These are phyloP conservation scores for Albula glossodonta DNA, from an alignment of 2,113 vertebrate genomes.

Conservation along the genomic window DNA sequence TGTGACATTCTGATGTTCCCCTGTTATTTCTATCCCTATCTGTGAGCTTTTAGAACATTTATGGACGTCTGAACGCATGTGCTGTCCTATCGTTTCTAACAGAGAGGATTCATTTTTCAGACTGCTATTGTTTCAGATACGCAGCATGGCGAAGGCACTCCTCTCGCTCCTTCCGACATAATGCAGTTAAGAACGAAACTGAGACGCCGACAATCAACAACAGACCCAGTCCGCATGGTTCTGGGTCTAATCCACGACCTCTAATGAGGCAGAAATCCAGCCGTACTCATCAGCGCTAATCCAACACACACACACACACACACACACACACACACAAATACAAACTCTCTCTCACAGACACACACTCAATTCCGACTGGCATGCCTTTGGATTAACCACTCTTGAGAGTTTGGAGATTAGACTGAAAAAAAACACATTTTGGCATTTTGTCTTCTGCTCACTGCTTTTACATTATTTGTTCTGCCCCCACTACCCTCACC, in stretches of 20 bases:
- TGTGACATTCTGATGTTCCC: conserved; percentile 24
- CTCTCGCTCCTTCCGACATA: conserved; percentile 20
- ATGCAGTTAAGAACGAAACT: neutral
- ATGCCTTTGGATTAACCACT: conserved; percentile 36
- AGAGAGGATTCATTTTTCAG: conserved; percentile 36
- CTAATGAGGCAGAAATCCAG: conserved; percentile 48
- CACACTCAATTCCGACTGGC: conserved; percentile 1
- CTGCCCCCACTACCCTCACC: neutral
- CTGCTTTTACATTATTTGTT: conserved; percentile 20
- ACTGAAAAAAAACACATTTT: conserved; percentile 27
- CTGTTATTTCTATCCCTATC: conserved; percentile 25
- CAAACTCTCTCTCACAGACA: conserved; percentile 26
- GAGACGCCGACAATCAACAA: conserved; percentile 33
- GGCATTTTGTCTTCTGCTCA: conserved; percentile 32
- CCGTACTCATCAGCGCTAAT: conserved; percentile 41
- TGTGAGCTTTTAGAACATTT: conserved; percentile 65
- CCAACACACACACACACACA: conserved; percentile 34
- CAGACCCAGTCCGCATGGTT: conserved; percentile 20
- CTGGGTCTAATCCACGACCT: conserved; percentile 42
- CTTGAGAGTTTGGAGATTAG: conserved; percentile 43
- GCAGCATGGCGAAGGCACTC: conserved; percentile 34
- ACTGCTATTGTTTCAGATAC: conserved; percentile 16
- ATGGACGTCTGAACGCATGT: conserved; percentile 35
- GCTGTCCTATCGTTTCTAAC: conserved; percentile 48
- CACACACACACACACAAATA: conserved; percentile 17